Percentiles rank a stretch among this genome's conserved stretches.
These are phyloP conservation scores for Brienomyrus longianalis DNA, from an alignment of 2,113 vertebrate species.

Conservation along the genomic window DNA sequence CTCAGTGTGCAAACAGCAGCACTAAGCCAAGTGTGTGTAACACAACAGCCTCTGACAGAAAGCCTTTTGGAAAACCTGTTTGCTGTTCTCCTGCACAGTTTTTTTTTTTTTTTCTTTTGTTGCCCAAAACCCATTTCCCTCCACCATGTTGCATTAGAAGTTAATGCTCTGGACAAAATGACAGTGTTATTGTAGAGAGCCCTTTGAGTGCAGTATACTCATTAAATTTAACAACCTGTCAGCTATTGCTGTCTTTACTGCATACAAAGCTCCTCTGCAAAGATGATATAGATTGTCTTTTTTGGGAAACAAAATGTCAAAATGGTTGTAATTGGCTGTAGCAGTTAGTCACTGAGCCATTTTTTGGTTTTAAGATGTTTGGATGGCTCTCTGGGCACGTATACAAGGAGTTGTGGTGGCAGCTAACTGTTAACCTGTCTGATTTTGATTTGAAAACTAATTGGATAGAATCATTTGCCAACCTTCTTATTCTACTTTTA, in stretches of 20 bases:
- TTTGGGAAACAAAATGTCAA: neutral
- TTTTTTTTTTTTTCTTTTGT: neutral
- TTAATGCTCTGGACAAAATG: slow-evolving; percentile 9
- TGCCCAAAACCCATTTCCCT: neutral
- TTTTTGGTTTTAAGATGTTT: neutral
- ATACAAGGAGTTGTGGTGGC: neutral
- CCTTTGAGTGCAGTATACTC: neutral
- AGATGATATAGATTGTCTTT: neutral
- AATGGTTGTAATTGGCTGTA: neutral
- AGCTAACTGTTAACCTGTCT: neutral
- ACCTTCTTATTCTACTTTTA: neutral
- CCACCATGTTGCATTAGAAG: slow-evolving; percentile 1
- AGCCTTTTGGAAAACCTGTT: neutral
- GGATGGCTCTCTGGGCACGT: neutral
- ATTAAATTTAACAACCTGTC: slow-evolving; percentile 7
- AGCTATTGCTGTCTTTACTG: neutral
- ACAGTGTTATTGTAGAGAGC: slow-evolving; percentile 2
- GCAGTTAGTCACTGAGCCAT: neutral
- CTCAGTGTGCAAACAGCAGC: neutral
- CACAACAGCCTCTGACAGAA: slow-evolving; percentile 1
- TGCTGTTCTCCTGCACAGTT: neutral
- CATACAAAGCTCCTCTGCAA: neutral
- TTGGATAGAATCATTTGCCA: neutral
- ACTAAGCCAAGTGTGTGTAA: neutral
- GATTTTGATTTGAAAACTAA: neutral